A percentile compares a stretch with the other conserved stretches of the same genome.
These are phyloP conservation scores for Yoshiicerus persimilis DNA, from an alignment of 1,140 invertebrate genomes.

Conservation along the genomic window DNA sequence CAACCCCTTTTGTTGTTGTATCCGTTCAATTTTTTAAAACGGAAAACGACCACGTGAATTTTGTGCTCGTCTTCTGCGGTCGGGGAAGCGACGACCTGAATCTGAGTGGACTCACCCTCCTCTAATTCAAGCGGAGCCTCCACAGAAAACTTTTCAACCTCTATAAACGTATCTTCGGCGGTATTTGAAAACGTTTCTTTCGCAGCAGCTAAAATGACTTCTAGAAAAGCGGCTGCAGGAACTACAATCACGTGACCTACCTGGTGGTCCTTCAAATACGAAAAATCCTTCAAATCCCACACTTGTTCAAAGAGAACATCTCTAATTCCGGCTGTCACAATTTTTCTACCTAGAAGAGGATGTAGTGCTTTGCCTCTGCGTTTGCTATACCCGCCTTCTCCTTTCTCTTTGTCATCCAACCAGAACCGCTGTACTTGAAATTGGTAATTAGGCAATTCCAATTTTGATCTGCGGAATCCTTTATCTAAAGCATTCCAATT, in stretches of 20 bases:
- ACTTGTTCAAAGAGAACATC: background rate
- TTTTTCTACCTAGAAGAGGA: conserved; percentile 21
- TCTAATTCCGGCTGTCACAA: background rate
- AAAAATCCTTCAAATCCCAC: background rate
- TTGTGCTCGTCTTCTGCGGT: background rate
- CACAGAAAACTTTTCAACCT: background rate
- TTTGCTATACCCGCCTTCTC: background rate
- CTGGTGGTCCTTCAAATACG: background rate
- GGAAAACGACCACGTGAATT: background rate
- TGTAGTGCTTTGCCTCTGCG: background rate
- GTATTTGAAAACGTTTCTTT: background rate
- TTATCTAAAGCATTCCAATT: background rate
- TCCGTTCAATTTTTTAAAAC: background rate
- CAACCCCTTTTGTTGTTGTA: background rate
- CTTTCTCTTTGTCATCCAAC: background rate
- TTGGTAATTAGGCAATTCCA: background rate
- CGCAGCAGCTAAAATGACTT: background rate
- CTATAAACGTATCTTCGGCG: background rate
- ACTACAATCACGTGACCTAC: background rate
- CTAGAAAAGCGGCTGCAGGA: background rate
- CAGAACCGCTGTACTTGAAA: background rate
- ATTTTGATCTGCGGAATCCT: background rate
- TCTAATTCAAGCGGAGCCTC: background rate
- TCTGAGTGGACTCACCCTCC: background rate
- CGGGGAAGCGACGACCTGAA: background rate